Base-by-base conservation (phyloP, 2,888 invertebrate species). In the Pseudanteris insignis region DNA sequence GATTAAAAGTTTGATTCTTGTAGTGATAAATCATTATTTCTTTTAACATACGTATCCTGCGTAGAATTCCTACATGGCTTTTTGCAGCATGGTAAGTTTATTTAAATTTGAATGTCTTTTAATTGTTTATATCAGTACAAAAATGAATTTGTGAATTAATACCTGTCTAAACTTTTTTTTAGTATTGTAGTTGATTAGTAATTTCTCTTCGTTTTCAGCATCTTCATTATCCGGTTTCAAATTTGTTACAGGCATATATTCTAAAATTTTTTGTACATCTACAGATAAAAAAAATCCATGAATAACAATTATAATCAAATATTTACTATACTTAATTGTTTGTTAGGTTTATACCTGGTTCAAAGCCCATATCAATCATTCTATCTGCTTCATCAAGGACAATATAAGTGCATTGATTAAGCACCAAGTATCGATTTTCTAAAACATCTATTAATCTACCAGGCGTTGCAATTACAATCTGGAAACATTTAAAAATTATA, bases 291-390 rank as follows among this genome's bases (percentile, higher is more conserved):
- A n/a, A n/a, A n/a, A 8, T 12, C 10, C 11, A 30, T 21, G 12
- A 33, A 33, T 15, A 33, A 10, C 10, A 11, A 29, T 13, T 30
- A 29, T 10, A 3, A 37, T 66, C 9, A n/a, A 29, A 32, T 28
- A 55, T 54, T 14, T 24, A 50, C 9, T 63, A 4, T 84, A 83
- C 4, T 8, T 6, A 29, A 29, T n/a, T 13, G n/a, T 14, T 10
- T n/a, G n/a, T n/a, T n/a, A n/a, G n/a, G n/a, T n/a, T n/a, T n/a
- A n/a, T 68, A 80, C 80, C 81, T 29, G 96, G 94, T 80, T 99
- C 99, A 78, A 99, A 99, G 78, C 98, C 98, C 94, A 99, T 97
- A 85, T 99, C 98, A 81, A 99, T 96, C 99, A 99, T 99, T 76
- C 97, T 88, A 84, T 99, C 99, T 21, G 99, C 99, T 84, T 96